Percentiles rank a stretch among this genome's conserved stretches.
phyloP scores from a whole-genome alignment of 2,888 invertebrate genomes.

The Bhutanitis thaidina region DNA sequence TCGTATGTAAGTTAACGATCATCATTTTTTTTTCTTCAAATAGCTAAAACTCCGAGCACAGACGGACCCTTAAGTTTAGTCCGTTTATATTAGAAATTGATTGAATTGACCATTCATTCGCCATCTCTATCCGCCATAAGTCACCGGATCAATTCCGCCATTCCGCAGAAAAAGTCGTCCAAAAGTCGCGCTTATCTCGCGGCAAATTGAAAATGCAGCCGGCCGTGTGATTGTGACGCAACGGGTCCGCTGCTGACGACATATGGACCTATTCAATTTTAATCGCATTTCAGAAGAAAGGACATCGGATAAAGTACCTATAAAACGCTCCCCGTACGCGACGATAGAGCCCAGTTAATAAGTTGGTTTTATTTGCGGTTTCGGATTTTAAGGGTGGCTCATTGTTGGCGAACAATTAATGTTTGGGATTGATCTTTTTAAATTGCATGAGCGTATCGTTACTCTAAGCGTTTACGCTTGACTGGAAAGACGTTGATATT shows the following conservation, averaged over 20 bases:
- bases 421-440: slow-evolving; percentile 74
- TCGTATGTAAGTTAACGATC: no score
- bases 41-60: no score
- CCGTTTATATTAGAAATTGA: slow-evolving; percentile 45
- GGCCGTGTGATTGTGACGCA: slow-evolving; percentile 78
- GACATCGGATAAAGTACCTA: slow-evolving; percentile 73
- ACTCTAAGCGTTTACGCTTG: slow-evolving; percentile 48
- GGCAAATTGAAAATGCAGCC: slow-evolving; percentile 78
- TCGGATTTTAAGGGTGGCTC: slow-evolving; percentile 60
- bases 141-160: slow-evolving; percentile 77
- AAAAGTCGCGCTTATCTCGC: slow-evolving; percentile 75
- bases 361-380: slow-evolving; percentile 75
- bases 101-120: slow-evolving; percentile 68
- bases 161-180: slow-evolving; percentile 74
- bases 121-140: slow-evolving; percentile 59
- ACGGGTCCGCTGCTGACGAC: slow-evolving; percentile 65
- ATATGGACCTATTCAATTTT: slow-evolving; percentile 79
- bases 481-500: slow-evolving; percentile 28
- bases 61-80: not conserved
- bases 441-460: slow-evolving; percentile 51
- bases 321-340: slow-evolving; percentile 55
- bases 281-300: slow-evolving; percentile 79
- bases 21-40: no score
- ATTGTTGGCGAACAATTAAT: slow-evolving; percentile 64
- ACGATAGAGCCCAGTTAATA: slow-evolving; percentile 66